Conservation (phyloP, 2,113 vertebrate genomes). For the Sinocyclocheilus grahami region DNA sequence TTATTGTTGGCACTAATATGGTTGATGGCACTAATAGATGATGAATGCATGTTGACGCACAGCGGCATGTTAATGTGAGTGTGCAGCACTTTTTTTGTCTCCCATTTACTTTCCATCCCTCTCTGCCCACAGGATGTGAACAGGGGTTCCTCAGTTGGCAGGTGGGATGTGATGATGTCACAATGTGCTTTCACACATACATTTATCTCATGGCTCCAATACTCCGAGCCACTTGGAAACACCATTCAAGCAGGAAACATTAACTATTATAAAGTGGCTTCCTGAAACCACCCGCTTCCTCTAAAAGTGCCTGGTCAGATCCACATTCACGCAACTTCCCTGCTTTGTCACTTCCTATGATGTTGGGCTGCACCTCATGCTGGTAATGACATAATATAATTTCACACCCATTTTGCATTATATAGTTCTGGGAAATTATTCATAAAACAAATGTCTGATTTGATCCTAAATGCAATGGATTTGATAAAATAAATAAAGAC, state of each 20-base stretch:
- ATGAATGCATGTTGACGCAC: conserved; percentile 15
- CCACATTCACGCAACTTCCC: conserved; percentile 47
- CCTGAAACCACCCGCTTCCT: conserved; percentile 50
- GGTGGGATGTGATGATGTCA: conserved; percentile 54
- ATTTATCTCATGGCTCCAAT: conserved; percentile 26
- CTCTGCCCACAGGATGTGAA: conserved; percentile 52
- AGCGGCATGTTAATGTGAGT: not conserved
- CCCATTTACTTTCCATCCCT: conserved; percentile 30
- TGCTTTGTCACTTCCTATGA: not conserved
- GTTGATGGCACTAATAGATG: not conserved
- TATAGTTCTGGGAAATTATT: not conserved
- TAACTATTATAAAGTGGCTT: conserved; percentile 43
- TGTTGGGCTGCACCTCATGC: not conserved
- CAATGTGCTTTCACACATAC: not conserved
- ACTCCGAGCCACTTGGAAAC: conserved; percentile 27
- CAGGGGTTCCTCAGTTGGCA: conserved; percentile 54
- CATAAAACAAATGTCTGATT: not conserved
- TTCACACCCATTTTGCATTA: not conserved
- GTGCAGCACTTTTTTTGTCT: not conserved
- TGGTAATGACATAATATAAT: not conserved
- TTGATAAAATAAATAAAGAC: not conserved
- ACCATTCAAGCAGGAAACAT: conserved; percentile 44
- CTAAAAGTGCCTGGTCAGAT: conserved; percentile 45
- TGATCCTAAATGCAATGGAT: not conserved
- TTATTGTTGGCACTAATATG: conserved; percentile 20